These are phyloP conservation scores for Drosophila ambigua DNA, from an alignment of 1,140 invertebrate genomes.

Conservation along the genomic window DNA sequence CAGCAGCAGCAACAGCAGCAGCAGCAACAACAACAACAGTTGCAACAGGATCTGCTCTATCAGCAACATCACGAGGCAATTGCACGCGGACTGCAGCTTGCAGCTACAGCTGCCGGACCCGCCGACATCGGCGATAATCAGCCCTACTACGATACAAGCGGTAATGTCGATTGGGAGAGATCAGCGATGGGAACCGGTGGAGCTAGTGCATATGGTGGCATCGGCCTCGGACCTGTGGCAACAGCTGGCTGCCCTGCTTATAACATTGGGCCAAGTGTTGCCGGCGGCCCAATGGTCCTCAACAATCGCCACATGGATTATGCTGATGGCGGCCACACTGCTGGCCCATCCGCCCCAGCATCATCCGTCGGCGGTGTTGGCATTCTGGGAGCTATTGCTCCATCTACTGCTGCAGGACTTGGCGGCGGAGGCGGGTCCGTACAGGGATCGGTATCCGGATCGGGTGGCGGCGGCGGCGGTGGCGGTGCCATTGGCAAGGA, in stretches of 20 bases:
- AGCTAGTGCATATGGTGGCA: conserved; percentile 83
- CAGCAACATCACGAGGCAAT: conserved; percentile 77
- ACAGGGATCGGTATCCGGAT: conserved; percentile 7
- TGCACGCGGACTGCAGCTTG: conserved; percentile 64
- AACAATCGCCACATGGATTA: conserved; percentile 77
- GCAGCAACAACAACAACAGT: conserved; percentile 43
- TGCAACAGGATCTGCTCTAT: conserved; percentile 65
- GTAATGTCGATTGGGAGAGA: conserved; percentile 83
- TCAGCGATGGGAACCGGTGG: conserved; percentile 83
- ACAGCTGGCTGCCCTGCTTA: conserved; percentile 76
- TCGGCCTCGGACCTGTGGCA: conserved; percentile 73
- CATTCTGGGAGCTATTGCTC: conserved; percentile 33
- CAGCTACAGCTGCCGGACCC: conserved; percentile 47
- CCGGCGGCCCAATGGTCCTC: conserved; percentile 59
- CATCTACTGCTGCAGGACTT: conserved; percentile 32
- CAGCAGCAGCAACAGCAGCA: conserved; percentile 53
- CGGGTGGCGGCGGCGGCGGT: conserved; percentile 23
- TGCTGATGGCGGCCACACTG: conserved; percentile 77
- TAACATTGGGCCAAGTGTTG: conserved; percentile 73
- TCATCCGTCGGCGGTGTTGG: conserved; percentile 13
- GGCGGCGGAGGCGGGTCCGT: conserved; percentile 7
- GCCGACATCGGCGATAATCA: conserved; percentile 82
- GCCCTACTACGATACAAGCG: conserved; percentile 83
- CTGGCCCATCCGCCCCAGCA: conserved; percentile 76
- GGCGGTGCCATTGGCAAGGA: conserved; percentile 83